These are phyloP conservation scores for Bombus turneri DNA, from an alignment of 1,140 invertebrate species.

Conservation along the genomic window DNA sequence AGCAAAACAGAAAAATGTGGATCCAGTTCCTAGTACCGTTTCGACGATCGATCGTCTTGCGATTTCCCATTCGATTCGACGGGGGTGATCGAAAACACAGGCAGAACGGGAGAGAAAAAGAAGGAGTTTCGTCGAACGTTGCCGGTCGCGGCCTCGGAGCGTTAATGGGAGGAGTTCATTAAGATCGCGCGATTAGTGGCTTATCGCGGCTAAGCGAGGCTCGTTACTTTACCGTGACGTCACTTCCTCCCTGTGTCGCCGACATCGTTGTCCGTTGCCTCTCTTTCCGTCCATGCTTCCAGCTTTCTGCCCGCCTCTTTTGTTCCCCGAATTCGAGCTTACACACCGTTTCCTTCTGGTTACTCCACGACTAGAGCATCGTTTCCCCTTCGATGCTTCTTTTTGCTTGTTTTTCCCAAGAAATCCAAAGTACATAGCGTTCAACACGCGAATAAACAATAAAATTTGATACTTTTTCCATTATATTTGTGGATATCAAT, in stretches of 20 bases:
- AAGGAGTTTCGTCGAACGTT: constrained; percentile 64
- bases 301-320: constrained; percentile 47
- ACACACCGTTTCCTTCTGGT: not conserved
- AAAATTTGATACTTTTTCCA: not conserved
- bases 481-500: too few relatives aligned
- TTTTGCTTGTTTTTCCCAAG: too few relatives aligned
- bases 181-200: constrained; percentile 74
- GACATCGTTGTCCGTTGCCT: constrained; percentile 38
- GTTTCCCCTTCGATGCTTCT: not conserved
- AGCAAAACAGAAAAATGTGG: not conserved
- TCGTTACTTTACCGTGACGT: constrained; percentile 76
- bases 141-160: constrained; percentile 68
- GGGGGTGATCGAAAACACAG: constrained; percentile 29
- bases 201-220: constrained; percentile 71
- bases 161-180: constrained; percentile 77
- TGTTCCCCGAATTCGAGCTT: constrained; percentile 53
- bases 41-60: constrained; percentile 10
- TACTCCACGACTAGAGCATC: not conserved
- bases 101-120: constrained; percentile 31
- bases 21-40: not conserved
- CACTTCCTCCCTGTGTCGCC: constrained; percentile 72
- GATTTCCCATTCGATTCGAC: not conserved
- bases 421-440: not conserved
- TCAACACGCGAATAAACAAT: too few relatives aligned
- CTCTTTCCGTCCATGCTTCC: constrained; percentile 39